Conservation (phyloP, 2,113 vertebrate genomes). For the Apus apus region DNA sequence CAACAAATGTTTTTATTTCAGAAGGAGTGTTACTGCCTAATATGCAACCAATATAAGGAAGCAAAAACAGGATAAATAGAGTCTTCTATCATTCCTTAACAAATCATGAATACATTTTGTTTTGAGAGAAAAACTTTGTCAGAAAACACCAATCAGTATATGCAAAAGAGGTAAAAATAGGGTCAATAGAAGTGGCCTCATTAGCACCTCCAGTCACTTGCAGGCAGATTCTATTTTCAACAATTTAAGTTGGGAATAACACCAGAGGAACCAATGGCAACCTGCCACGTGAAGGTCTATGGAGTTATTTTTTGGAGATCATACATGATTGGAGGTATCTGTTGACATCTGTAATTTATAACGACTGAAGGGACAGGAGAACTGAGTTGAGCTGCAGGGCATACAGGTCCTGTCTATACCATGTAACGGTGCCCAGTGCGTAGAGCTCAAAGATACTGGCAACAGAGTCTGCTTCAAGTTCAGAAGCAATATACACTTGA, state of each 20-base stretch:
- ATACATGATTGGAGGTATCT: rapidly evolving
- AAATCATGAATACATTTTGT: background rate
- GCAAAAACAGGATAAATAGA: background rate
- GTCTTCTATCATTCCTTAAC: background rate
- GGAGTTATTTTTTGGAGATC: background rate
- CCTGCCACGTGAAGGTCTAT: rapidly evolving
- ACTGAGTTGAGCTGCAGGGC: background rate
- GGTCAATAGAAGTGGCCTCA: background rate
- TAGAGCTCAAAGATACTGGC: background rate
- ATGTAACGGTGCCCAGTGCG: background rate
- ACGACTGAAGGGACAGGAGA: background rate
- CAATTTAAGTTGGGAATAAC: background rate
- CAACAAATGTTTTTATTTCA: background rate
- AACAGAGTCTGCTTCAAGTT: background rate
- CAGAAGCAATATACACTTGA: background rate
- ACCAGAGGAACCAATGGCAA: background rate
- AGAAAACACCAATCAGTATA: background rate
- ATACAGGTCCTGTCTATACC: background rate
- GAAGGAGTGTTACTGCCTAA: background rate
- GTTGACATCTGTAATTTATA: background rate
- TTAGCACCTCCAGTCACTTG: background rate
- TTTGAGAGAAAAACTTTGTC: background rate
- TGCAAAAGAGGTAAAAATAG: background rate
- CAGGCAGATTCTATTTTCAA: background rate
- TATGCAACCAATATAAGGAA: background rate